Evolutionary conservation across 2,797 vertebrate genomes (phyloP).

Genomic region (Chelmon rostratus): DNA sequence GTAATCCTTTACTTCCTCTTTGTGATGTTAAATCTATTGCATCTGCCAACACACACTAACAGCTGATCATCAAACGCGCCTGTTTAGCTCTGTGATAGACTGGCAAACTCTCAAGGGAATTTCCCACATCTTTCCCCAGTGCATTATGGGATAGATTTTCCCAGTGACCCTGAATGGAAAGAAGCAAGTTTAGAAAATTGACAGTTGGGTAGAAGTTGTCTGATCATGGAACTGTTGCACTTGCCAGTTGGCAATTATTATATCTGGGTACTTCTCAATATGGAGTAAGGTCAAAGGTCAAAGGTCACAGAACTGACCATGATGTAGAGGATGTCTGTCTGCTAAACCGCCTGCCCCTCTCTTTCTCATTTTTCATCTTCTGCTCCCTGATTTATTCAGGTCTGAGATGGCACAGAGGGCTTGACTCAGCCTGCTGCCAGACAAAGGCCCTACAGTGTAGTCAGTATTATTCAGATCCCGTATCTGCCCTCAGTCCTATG

Average conservation of each 20-base stretch:
- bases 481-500: slow-evolving; percentile 81
- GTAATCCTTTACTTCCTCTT: slow-evolving; percentile 9
- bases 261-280: slow-evolving; percentile 28
- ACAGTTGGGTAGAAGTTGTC: slow-evolving; percentile 29
- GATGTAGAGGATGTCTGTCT: slow-evolving; percentile 47
- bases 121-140: slow-evolving; percentile 16
- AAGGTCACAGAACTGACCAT: slow-evolving; percentile 51
- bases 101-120: slow-evolving; percentile 19
- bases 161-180: not conserved
- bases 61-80: not conserved
- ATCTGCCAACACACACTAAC: not conserved
- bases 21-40: not conserved
- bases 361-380: slow-evolving; percentile 67
- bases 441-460: slow-evolving; percentile 84
- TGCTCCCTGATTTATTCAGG: slow-evolving; percentile 68
- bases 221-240: slow-evolving; percentile 2
- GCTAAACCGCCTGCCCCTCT: slow-evolving; percentile 16
- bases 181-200: slow-evolving; percentile 2
- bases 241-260: slow-evolving; percentile 47
- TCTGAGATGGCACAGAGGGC: slow-evolving; percentile 70
- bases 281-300: slow-evolving; percentile 46
- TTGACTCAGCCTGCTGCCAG: slow-evolving; percentile 79
- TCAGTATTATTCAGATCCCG: slow-evolving; percentile 78
- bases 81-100: slow-evolving; percentile 6
- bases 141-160: slow-evolving; percentile 11